Evolutionary conservation across 2,797 vertebrate species (phyloP), one percentile per base, ranked within the genome.

Genomic region (Pyrocephalus nanus): DNA sequence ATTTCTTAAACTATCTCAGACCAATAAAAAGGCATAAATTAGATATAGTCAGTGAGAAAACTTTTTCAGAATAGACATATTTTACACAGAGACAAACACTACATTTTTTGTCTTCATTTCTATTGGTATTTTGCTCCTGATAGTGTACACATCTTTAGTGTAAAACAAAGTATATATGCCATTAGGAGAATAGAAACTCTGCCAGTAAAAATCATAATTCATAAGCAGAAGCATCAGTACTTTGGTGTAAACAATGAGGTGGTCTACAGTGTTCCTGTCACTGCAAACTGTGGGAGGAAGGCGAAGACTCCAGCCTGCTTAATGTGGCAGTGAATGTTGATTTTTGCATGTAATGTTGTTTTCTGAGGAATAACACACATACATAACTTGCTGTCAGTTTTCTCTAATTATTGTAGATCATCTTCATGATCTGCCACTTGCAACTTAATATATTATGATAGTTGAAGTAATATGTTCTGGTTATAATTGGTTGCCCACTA

Each of bases 401-500:
- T 40, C 78, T 95, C 30, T 96, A 96, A 96, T 97, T 97, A 97
- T 95, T 36, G n/a, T 97, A 93, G 96, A 96, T 97, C 93, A 95
- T 92, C 89, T 83, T 91, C 94, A 73, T 96, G 90, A 96, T 96
- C 91, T 93, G 91, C 91, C 73, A 70, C 89, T 93, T 80, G 87
- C 87, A 96, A 38, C 36, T 36, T 95, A 87, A 96, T 86, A 90
- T 94, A 90, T 95, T 96, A 69, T 58, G 85, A 74, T 96, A 92
- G 94, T 90, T 96, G 81, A 92, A 93, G 88, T 94, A 89, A 96
- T 92, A 95, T 88, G 81, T 78, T 87, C 82, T 96, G 88, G 85
- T 96, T 95, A 96, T 97, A 97, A 98, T 96, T 98, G 96, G 96
- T 95, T 95, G 91, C 86, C 88, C 74, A 53, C 92, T 96, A 96